phyloP scores from a whole-genome alignment of 2,113 vertebrate genomes.

The Callionymus lyra region DNA sequence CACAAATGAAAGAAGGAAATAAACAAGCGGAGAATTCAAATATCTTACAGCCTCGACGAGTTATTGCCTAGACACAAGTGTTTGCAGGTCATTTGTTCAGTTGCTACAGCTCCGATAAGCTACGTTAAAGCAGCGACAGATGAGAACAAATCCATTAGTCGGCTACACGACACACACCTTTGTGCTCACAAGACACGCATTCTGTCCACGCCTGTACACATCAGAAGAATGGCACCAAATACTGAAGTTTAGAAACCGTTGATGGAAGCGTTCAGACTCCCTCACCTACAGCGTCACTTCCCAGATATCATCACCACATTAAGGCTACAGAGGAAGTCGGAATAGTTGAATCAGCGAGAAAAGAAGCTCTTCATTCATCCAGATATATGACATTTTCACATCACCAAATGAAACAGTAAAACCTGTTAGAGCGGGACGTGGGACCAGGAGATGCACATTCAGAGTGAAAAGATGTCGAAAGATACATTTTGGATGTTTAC shows the following conservation, averaged over 20 bases:
- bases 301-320: slow-evolving; percentile 25
- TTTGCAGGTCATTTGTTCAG: slow-evolving; percentile 52
- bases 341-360: slow-evolving; percentile 26
- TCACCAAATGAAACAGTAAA: slow-evolving; percentile 28
- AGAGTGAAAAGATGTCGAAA: slow-evolving; percentile 6
- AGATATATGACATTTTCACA: slow-evolving; percentile 11
- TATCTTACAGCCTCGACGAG: slow-evolving; percentile 72
- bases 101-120: slow-evolving; percentile 41
- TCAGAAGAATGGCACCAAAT: slow-evolving; percentile 41
- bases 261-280: neutral
- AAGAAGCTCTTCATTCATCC: slow-evolving; percentile 20
- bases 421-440: slow-evolving; percentile 19
- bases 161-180: slow-evolving; percentile 9
- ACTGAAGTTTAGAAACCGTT: slow-evolving; percentile 18
- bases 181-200: slow-evolving; percentile 8
- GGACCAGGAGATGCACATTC: slow-evolving; percentile 14
- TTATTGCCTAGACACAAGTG: slow-evolving; percentile 66
- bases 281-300: too few species aligned
- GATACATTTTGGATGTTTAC: slow-evolving; percentile 15
- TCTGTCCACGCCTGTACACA: slow-evolving; percentile 8
- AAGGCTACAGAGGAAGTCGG: slow-evolving; percentile 43
- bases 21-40: slow-evolving; percentile 49
- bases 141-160: slow-evolving; percentile 25
- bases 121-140: slow-evolving; percentile 21
- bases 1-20: slow-evolving; percentile 43